These are phyloP conservation scores for Drosophila tani DNA, from an alignment of 1,140 invertebrate genomes.

Conservation along the genomic window DNA sequence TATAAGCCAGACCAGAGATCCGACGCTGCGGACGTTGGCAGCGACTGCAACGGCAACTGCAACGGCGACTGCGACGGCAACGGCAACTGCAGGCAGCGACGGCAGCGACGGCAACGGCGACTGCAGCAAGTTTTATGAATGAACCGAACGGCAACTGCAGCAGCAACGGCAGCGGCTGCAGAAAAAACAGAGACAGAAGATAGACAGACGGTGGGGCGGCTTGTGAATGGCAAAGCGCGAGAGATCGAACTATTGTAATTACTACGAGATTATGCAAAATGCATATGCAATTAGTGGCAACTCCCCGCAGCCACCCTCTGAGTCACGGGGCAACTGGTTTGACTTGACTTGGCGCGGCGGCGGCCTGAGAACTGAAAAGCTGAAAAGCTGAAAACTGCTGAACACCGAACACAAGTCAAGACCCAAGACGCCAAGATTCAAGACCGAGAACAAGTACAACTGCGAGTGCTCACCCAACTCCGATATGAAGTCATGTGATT, in stretches of 20 bases:
- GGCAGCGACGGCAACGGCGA: conserved; percentile 6
- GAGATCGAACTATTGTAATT: conserved; percentile 82
- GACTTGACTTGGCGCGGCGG: conserved; percentile 57
- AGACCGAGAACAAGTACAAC: conserved; percentile 49
- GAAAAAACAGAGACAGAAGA: conserved; percentile 17
- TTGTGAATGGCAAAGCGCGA: conserved; percentile 68
- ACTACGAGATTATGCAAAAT: conserved; percentile 82
- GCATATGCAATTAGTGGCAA: conserved; percentile 80
- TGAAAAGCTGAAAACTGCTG: background rate
- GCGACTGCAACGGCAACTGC: conserved; percentile 11
- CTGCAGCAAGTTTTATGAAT: conserved; percentile 7
- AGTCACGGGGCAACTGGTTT: conserved; percentile 79
- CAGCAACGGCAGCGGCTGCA: conserved; percentile 20
- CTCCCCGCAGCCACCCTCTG: conserved; percentile 34
- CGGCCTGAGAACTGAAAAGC: conserved; percentile 53
- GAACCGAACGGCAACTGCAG: background rate
- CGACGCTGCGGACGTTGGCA: conserved; percentile 3
- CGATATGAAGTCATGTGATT: conserved; percentile 79
- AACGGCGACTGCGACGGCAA: background rate
- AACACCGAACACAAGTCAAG: background rate
- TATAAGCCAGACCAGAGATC: conserved; percentile 50
- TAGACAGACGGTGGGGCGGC: conserved; percentile 12
- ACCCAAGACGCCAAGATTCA: conserved; percentile 2
- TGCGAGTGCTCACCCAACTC: conserved; percentile 29
- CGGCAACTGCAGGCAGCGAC: conserved; percentile 18